Conservation (phyloP, 2,888 invertebrate genomes). For the Serrognathus titanus region DNA sequence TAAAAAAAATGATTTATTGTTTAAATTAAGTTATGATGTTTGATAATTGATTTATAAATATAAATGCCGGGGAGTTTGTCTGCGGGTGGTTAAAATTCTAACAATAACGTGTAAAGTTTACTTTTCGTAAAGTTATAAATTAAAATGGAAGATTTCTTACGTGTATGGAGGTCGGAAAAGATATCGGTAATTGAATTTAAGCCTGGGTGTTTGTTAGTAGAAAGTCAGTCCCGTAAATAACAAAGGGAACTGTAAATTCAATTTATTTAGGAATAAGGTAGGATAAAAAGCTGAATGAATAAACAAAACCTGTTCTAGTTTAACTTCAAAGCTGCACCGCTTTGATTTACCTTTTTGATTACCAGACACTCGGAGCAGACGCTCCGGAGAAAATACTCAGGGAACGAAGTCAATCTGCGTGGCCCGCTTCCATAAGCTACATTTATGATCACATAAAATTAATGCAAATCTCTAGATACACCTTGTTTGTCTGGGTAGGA, state of each 20-base stretch:
- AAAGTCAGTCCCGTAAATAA: too few species aligned
- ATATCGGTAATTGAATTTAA: too few species aligned
- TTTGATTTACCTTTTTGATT: conserved; percentile 48
- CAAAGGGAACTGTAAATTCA: conserved; percentile 38
- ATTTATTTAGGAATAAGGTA: conserved; percentile 42
- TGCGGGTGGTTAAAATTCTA: too few species aligned
- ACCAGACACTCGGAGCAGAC: conserved; percentile 34
- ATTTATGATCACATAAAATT: conserved; percentile 50
- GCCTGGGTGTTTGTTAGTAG: too few species aligned
- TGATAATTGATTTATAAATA: too few species aligned
- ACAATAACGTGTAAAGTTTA: too few species aligned
- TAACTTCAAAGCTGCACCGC: conserved; percentile 39
- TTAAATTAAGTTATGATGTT: too few species aligned
- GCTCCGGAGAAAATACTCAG: conserved; percentile 26
- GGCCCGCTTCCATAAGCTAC: conserved; percentile 37
- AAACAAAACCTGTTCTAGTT: conserved; percentile 39
- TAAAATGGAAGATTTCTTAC: neutral
- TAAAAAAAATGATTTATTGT: too few species aligned
- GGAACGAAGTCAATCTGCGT: conserved; percentile 25
- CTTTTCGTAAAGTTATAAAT: too few species aligned
- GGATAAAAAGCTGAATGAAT: conserved; percentile 43
- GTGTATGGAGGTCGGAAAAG: conserved; percentile 12
- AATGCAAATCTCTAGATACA: conserved; percentile 51
- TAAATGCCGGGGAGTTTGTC: too few species aligned
- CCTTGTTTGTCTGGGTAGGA: conserved; percentile 43